A percentile compares a stretch with the other conserved stretches of the same genome.
These are phyloP conservation scores for Gymnosoma rotundatum DNA, from an alignment of 2,888 invertebrate genomes.

Conservation along the genomic window DNA sequence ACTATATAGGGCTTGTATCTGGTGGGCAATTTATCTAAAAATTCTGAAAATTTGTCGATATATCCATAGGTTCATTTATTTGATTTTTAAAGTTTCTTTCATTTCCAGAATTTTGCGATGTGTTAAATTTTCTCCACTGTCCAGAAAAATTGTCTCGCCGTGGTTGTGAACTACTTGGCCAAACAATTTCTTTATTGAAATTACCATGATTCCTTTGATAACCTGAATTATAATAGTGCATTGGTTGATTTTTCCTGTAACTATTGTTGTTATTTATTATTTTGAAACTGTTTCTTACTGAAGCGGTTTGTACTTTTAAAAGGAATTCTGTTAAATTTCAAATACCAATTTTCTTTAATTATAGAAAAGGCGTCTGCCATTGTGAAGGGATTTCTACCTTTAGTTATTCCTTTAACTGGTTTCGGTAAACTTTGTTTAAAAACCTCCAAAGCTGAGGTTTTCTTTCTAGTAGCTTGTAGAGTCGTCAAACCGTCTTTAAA, in stretches of 20 bases:
- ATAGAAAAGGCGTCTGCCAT: background rate
- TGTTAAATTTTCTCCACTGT: background rate
- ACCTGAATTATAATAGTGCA: background rate
- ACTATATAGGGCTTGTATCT: background rate
- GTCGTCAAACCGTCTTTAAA: background rate
- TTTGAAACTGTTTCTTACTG: background rate
- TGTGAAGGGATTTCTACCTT: background rate
- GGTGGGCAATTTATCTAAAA: conserved; percentile 5
- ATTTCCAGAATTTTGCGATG: background rate
- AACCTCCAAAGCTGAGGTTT: background rate
- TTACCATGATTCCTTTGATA: background rate
- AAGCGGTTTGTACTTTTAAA: background rate
- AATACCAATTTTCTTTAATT: conserved; percentile 15
- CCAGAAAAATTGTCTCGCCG: background rate
- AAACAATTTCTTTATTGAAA: too few relatives aligned
- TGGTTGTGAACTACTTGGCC: background rate
- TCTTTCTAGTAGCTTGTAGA: background rate
- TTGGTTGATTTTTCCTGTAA: background rate
- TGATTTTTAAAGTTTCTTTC: background rate
- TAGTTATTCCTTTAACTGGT: conserved; percentile 2
- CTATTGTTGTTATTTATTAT: background rate
- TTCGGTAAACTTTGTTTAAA: conserved; percentile 1
- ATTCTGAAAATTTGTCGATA: conserved; percentile 18
- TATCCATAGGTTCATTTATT: background rate
- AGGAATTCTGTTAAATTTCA: background rate